Percentiles rank a stretch among this genome's conserved stretches.
Evolutionary conservation across 2,797 vertebrate genomes (phyloP).

Genomic region (Euphonia xanthogaster): DNA sequence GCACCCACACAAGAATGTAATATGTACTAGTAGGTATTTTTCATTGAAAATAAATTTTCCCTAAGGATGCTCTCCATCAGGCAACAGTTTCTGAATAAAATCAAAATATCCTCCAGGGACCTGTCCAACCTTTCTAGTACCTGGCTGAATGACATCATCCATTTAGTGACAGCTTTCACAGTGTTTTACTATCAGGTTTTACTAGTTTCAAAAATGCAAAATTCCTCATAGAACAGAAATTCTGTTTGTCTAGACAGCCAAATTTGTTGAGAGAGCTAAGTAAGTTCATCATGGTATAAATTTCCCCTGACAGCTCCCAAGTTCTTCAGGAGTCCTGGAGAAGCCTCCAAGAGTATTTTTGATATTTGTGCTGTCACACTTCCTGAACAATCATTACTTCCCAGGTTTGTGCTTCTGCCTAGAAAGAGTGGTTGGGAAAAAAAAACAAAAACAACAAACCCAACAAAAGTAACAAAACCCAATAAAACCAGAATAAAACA

Average conservation of each 20-base stretch:
- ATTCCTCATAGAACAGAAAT: not conserved
- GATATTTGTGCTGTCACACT: not conserved
- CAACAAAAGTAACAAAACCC: not conserved
- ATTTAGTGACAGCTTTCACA: not conserved
- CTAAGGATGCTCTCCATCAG: not conserved
- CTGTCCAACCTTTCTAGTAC: not conserved
- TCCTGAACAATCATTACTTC: not conserved
- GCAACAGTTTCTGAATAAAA: not conserved
- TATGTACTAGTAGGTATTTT: not conserved
- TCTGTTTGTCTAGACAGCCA: not conserved
- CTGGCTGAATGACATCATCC: not conserved
- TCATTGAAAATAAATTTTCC: not conserved
- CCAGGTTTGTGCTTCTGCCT: not conserved
- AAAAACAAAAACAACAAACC: too few species aligned
- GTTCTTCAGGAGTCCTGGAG: not conserved
- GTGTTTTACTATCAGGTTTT: not conserved
- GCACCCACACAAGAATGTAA: not conserved
- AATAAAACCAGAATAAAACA: not conserved
- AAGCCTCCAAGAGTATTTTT: not conserved
- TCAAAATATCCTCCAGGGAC: not conserved
- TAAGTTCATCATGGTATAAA: not conserved
- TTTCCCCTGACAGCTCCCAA: not conserved
- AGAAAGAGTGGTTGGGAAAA: not conserved
- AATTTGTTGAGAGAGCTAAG: not conserved
- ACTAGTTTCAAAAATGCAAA: not conserved